Conservation (phyloP, 1,140 invertebrate genomes). For the Caenorhabditis brenneri region DNA sequence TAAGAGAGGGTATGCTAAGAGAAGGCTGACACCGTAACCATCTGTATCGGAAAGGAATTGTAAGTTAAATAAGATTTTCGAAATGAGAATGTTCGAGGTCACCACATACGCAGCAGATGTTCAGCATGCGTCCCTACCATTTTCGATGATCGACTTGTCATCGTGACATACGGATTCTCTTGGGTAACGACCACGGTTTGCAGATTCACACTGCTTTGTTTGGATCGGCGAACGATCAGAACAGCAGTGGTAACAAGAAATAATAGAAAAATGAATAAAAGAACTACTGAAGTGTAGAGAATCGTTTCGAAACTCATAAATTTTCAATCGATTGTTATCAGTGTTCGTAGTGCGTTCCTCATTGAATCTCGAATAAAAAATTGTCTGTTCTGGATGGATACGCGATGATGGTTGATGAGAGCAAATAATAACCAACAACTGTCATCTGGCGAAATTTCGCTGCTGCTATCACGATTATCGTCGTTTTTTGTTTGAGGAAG, state of each 20-base stretch:
- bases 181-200: conserved; percentile 27
- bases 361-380: conserved; percentile 23
- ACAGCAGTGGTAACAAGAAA: background rate
- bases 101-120: background rate
- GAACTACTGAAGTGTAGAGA: background rate
- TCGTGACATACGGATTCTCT: conserved; percentile 39
- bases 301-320: conserved; percentile 37
- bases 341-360: background rate
- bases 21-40: background rate
- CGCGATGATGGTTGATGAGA: background rate
- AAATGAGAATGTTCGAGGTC: conserved; percentile 16
- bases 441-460: conserved; percentile 20
- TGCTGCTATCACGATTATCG: background rate
- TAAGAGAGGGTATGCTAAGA: background rate
- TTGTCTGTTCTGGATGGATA: background rate
- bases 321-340: background rate
- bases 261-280: conserved; percentile 6
- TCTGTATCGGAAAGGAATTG: background rate
- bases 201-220: conserved; percentile 30
- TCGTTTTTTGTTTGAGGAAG: background rate
- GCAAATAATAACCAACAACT: conserved; percentile 39
- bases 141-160: conserved; percentile 14
- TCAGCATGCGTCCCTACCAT: background rate
- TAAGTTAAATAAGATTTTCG: background rate
- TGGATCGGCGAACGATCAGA: background rate